Conservation (phyloP, 2,888 invertebrate genomes). For the Corbicula japonica region DNA sequence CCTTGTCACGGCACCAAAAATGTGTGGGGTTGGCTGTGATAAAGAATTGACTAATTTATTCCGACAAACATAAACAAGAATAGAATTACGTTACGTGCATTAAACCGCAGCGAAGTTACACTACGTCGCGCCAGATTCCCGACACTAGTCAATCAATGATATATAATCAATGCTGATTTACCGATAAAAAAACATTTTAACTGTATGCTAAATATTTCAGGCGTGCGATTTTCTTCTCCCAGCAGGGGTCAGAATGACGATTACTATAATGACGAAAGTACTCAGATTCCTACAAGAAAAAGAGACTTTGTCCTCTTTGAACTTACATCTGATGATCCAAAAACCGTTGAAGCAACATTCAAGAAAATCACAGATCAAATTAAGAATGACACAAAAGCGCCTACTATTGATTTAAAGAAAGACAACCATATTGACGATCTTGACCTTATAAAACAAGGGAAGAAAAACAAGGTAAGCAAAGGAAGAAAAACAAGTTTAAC, state of each 20-base stretch:
- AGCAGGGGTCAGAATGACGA: not conserved
- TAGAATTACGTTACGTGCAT: no score
- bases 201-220: conserved; percentile 1
- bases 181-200: not conserved
- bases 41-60: no score
- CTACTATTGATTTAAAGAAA: conserved; percentile 16
- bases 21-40: no score
- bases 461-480: no score
- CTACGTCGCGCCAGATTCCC: no score
- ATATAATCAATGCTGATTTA: not conserved
- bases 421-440: conserved; percentile 26
- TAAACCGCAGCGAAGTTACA: no score
- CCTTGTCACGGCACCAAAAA: no score
- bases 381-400: conserved; percentile 10
- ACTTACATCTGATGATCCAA: conserved; percentile 36
- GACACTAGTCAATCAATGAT: no score
- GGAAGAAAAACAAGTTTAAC: no score
- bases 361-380: conserved; percentile 29
- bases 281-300: conserved; percentile 13
- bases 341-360: conserved; percentile 19
- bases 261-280: not conserved
- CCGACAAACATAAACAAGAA: no score
- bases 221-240: conserved; percentile 26
- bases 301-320: conserved; percentile 53
- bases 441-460: not conserved